Conservation (phyloP, 2,797 vertebrate species). For the Heliangelus exortis region DNA sequence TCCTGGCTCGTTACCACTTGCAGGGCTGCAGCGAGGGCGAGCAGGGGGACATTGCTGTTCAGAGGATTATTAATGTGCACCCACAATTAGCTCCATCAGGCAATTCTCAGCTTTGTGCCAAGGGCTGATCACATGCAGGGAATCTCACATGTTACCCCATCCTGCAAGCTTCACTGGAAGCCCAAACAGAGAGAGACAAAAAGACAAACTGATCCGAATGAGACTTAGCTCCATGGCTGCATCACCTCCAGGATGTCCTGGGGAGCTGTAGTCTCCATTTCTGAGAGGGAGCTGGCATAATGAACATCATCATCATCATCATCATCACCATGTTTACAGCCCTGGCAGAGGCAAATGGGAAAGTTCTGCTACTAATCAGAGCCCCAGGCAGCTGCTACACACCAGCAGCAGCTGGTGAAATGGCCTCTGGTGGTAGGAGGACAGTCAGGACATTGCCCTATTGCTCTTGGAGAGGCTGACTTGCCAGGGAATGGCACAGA, state of each 20-base stretch:
- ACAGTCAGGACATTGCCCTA: not conserved
- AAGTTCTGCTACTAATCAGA: not conserved
- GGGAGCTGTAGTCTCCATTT: not conserved
- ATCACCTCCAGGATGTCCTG: not conserved
- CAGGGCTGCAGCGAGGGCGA: not conserved
- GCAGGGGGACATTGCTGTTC: not conserved
- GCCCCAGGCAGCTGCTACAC: not conserved
- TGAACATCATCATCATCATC: not conserved
- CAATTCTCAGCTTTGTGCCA: not conserved
- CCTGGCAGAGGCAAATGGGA: not conserved
- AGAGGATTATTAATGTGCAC: not conserved
- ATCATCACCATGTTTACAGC: not conserved
- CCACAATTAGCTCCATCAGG: not conserved
- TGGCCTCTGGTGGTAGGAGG: not conserved
- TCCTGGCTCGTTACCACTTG: not conserved
- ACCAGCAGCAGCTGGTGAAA: not conserved
- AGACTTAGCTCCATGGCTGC: not conserved
- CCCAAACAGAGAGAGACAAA: not conserved
- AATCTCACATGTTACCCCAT: not conserved
- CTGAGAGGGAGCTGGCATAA: not conserved
- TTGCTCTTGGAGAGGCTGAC: not conserved
- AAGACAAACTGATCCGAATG: not conserved
- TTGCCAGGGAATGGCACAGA: not conserved
- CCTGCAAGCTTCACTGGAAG: not conserved
- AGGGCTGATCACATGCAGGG: fast-evolving